Evolutionary conservation across 2,888 invertebrate genomes (phyloP).

Genomic region (Stegana nigrithorax): DNA sequence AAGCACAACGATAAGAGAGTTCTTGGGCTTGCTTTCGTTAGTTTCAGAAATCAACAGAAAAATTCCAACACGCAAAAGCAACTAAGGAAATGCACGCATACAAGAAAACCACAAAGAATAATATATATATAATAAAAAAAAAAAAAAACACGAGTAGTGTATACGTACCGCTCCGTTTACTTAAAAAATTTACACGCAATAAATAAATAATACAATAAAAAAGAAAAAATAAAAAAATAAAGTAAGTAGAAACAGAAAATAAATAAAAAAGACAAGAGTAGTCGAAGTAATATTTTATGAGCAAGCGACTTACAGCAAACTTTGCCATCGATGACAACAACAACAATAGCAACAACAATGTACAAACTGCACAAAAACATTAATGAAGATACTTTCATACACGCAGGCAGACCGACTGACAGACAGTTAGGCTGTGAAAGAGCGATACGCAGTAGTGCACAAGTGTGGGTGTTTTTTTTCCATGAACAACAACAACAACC

Average conservation of each 20-base stretch:
- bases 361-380: no score
- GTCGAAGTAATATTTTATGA: no score
- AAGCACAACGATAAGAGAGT: conserved; percentile 16
- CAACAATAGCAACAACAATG: background rate
- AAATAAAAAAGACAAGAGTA: no score
- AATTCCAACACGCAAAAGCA: background rate
- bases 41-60: background rate
- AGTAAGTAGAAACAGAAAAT: no score
- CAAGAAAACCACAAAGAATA: background rate
- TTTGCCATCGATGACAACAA: background rate
- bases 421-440: background rate
- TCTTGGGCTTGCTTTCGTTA: background rate
- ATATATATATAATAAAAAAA: background rate
- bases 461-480: no score
- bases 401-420: background rate
- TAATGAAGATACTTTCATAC: background rate
- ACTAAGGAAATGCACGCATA: background rate
- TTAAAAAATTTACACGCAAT: conserved; percentile 15
- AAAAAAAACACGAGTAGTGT: background rate
- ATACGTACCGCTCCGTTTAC: conserved; percentile 9
- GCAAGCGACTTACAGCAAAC: no score
- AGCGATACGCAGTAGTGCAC: no score
- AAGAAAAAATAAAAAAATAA: background rate
- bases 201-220: background rate
- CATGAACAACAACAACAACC: no score